Evolutionary conservation across 2,113 vertebrate genomes (phyloP), one percentile per base, ranked within the genome.

Genomic region (Stegostoma tigrinum): DNA sequence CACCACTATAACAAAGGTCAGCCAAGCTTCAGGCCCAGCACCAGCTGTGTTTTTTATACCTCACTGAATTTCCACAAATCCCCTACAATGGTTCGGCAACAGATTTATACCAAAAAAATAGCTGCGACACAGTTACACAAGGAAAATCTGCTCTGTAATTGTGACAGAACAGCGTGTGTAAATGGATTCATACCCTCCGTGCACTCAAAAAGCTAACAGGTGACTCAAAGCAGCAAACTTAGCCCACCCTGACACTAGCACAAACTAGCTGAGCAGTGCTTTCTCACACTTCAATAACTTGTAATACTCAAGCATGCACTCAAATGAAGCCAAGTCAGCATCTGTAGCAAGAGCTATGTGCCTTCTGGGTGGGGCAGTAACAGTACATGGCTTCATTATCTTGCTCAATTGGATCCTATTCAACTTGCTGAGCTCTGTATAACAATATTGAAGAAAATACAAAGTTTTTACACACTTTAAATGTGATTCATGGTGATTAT

Each of bases 251-350:
- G n/a, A 66, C 34, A 66, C 34, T 38, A 93, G 66, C 64, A 19
- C 30, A 38, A 3, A 93, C 89, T 66, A 1, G 85, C 52, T 93
- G 61, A 66, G 19, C 80, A 21, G 34, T 23, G 34, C 55, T 66
- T 89, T 52, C 86, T 34, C 24, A 5, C 85, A 52, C 14, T 55
- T 38, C 66, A 93, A n/a, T n/a, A 93, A 66, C 66, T 93, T 61
- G 19, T 8, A 90, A 93, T 93, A 2, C 61, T 61, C 12, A 93
- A 67, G 21, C 38, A 21, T 21, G 34, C n/a, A 38, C 27, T 61
- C 27, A 24, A 89, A 55, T 89, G 87, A 93, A 66, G 89, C 89
- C 89, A 93, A 93, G 89, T 66, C 89, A 93, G 61, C 89, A 93
- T 93, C 61, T 93, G 89, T 61, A 64, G 12, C 2, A 15, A 55